Conservation (phyloP, 2,888 invertebrate genomes). For the Papilio gigon region DNA sequence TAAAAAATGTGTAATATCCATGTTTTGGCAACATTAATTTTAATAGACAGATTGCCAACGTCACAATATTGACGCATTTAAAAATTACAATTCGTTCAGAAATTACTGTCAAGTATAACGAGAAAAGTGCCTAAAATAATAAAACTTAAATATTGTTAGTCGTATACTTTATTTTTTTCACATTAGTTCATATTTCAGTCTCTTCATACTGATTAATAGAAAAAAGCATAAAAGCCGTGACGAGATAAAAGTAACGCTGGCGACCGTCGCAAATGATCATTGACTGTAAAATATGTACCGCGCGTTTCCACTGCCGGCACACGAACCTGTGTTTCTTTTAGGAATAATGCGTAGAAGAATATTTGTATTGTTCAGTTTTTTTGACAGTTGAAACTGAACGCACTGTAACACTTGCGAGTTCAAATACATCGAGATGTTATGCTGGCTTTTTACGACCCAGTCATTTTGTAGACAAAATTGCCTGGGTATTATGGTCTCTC, state of each 20-base stretch:
- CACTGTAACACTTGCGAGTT: too few relatives aligned
- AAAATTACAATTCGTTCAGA: conserved; percentile 50
- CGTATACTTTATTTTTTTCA: too few relatives aligned
- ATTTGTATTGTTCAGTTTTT: neutral
- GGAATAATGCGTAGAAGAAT: neutral
- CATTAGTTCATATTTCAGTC: neutral
- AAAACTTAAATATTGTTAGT: too few relatives aligned
- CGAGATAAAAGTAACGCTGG: neutral
- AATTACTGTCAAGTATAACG: conserved; percentile 31
- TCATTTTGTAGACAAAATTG: too few relatives aligned
- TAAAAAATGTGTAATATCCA: neutral
- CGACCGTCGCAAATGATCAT: conserved; percentile 4
- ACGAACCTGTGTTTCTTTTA: neutral
- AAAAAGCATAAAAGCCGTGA: conserved; percentile 3
- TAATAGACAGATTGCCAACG: conserved; percentile 70
- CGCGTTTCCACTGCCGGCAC: neutral
- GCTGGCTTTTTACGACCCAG: too few relatives aligned
- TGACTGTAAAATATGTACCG: neutral
- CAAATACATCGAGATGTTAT: too few relatives aligned
- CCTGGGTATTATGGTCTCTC: too few relatives aligned
- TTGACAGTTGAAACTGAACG: neutral
- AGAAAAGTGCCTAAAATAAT: neutral
- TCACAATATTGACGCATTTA: conserved; percentile 55
- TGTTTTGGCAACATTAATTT: neutral
- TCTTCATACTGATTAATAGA: neutral